phyloP scores from a whole-genome alignment of 1,140 invertebrate genomes.

The Drosophila kanapiae region DNA sequence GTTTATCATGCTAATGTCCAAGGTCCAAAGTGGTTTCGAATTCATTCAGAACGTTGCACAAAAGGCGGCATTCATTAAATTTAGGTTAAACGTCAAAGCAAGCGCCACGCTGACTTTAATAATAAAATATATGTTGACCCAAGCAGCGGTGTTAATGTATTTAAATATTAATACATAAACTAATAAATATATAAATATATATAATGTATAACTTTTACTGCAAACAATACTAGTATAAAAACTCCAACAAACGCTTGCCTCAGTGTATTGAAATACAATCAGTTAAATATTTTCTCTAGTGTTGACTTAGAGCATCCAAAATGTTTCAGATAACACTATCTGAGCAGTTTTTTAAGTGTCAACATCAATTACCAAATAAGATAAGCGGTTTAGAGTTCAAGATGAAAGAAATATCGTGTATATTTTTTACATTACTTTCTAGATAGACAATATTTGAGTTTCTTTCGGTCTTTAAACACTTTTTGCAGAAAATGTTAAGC shows the following conservation, averaged over 20 bases:
- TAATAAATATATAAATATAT: too few relatives aligned
- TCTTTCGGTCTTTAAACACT: too few relatives aligned
- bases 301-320: neutral
- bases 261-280: neutral
- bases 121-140: too few relatives aligned
- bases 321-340: neutral
- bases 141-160: too few relatives aligned
- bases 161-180: too few relatives aligned
- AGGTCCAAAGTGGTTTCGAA: slow-evolving; percentile 21
- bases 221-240: neutral
- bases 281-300: too few relatives aligned
- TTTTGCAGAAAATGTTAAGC: too few relatives aligned
- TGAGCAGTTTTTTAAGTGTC: neutral
- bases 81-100: neutral
- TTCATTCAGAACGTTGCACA: slow-evolving; percentile 5
- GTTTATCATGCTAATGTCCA: slow-evolving; percentile 7
- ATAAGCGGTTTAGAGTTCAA: neutral
- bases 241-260: neutral
- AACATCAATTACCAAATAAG: neutral
- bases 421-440: neutral
- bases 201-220: neutral
- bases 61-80: slow-evolving; percentile 3
- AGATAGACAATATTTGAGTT: neutral
- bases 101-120: neutral
- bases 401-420: neutral